Evolutionary conservation across 2,888 invertebrate genomes (phyloP), one percentile per base, ranked within the genome.

Genomic region (Nebria brevicollis): DNA sequence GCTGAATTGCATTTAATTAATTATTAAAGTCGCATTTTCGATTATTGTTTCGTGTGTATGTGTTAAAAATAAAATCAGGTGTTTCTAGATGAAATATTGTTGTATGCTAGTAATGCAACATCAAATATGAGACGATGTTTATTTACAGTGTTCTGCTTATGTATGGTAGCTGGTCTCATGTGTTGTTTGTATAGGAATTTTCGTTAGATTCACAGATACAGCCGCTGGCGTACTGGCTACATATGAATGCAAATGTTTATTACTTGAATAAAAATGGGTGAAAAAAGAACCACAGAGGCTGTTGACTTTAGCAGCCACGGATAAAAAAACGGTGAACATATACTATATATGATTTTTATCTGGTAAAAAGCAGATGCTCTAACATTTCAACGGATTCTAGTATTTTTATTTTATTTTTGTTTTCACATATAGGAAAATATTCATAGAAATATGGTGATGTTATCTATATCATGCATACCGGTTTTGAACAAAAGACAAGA

Each of bases 161-260:
- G 54, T 54, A 54, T 54, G 54, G 54, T 54, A 13, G 54, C 11
- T 54, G 54, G 54, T 54, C 13, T 54, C 54, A 54, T 13, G 54
- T 54, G 54, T 54, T 8, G 54, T 54, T 54, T 54, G 54, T 54
- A 54, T 54, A 54, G 54, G 54, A 8, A 8, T 54, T 54, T 54
- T 54, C 13, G 13, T 54, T 54, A 54, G 13, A 8, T 11, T 54
- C 54, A 54, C 54, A 54, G 54, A 54, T 54, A 54, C 54, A 11
- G 54, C 54, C 54, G 34, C 34, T 34, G 34, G 34, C 34, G 34
- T 34, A 54, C 54, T 54, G 54, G 54, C 54, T 54, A 54, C 11
- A 54, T 54, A 54, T 54, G 54, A 54, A 54, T 54, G 54, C 54
- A 54, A 54, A 54, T 54, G 54, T 54, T 54, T 54, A 54, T 54